These are phyloP conservation scores for Sinelater perroti DNA, from an alignment of 2,888 invertebrate species.

Conservation along the genomic window DNA sequence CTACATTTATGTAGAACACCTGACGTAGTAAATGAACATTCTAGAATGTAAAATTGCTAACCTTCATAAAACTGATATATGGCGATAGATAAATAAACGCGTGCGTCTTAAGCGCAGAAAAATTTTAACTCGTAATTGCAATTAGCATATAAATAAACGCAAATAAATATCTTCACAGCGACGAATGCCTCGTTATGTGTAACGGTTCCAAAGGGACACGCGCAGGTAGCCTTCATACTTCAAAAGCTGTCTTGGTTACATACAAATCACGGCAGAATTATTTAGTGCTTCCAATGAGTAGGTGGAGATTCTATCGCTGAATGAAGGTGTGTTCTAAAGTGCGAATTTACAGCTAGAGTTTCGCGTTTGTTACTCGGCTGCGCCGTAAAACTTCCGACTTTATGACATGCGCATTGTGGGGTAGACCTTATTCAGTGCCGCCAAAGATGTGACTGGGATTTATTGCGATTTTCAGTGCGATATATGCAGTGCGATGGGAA, in stretches of 20 bases:
- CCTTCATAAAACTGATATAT: too few species aligned
- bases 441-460: too few species aligned
- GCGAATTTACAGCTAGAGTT: conserved; percentile 1
- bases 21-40: not conserved
- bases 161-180: conserved; percentile 24
- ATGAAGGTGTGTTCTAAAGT: not conserved
- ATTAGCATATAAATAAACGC: conserved; percentile 23
- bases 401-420: too few species aligned
- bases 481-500: too few species aligned
- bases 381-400: not conserved
- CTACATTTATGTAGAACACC: not conserved
- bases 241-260: too few species aligned
- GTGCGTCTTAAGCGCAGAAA: too few species aligned
- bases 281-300: conserved; percentile 5
- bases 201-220: too few species aligned
- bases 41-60: conserved; percentile 1
- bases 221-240: too few species aligned
- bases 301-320: conserved; percentile 9
- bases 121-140: conserved; percentile 13
- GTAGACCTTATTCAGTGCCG: too few species aligned
- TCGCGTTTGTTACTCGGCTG: not conserved
- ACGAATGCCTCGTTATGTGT: too few species aligned
- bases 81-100: too few species aligned
- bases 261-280: conserved; percentile 14
- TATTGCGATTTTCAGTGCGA: too few species aligned